Base-by-base conservation (phyloP, 2,797 vertebrate species). In the Mastacembelus armatus region DNA sequence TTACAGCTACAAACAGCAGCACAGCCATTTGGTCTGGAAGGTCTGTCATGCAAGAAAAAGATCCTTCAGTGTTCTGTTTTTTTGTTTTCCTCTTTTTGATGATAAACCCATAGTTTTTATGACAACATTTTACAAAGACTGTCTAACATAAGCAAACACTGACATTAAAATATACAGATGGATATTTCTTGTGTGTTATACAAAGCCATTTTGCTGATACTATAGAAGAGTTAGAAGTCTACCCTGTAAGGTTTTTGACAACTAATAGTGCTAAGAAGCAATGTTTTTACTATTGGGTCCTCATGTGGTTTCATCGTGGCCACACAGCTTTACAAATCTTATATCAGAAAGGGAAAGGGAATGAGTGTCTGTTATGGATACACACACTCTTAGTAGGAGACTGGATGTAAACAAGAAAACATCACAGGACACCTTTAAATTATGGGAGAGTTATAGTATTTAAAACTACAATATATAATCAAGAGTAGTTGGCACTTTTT, bases 291-390 rank as follows among this genome's bases (percentile, higher is more conserved):
- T 30, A 22, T 10, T 15, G 12, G n/a, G n/a, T 38, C 4, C 10
- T 6, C 10, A 36, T 36, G 64, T 54, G 21, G 44, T 26, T 45
- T 40, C n/a, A 33, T 5, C 43, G 55, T n/a, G n/a, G n/a, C n/a
- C 18, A 43, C 26, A 30, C 26, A 19, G 10, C 2, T 49, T 40
- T 26, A 36, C 14, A 59, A 24, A 35, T 33, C 6, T 15, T 32
- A 21, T 8, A 10, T 21, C n/a, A 18, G 2, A 6, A 2, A 27
- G 32, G 9, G 36, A 14, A 36, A 36, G 33, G 33, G 33, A 33
- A n/a, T n/a, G n/a, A 33, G 10, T 11, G 5, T 36, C 4, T 10
- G 15, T 10, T 35, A 12, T 35, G 24, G 24, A 2, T 35, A 10
- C n/a, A 35, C 5, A 4, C 5, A n/a, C 16, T 38, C 38, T 38